phyloP scores from a whole-genome alignment of 2,113 vertebrate species.

The Atractosteus spatula region DNA sequence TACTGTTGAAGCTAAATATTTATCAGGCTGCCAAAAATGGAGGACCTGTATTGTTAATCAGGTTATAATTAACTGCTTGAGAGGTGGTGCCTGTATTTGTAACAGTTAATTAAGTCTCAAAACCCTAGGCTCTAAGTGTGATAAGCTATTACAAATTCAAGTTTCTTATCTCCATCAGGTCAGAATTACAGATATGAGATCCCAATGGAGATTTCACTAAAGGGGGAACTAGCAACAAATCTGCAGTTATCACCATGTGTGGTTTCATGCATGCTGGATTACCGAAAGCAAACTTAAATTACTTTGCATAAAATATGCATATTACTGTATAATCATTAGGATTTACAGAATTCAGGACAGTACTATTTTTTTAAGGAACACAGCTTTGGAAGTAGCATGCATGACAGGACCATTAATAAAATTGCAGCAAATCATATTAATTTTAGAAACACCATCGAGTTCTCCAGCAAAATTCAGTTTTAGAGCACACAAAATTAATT shows the following conservation, averaged over 20 bases:
- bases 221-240: neutral
- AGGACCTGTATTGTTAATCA: neutral
- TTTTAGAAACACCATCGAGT: too few relatives aligned
- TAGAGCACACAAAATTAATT: too few relatives aligned
- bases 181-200: neutral
- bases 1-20: neutral
- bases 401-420: too few relatives aligned
- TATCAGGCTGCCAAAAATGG: neutral
- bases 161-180: neutral
- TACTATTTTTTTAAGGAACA: too few relatives aligned
- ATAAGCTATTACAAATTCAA: neutral
- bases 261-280: neutral
- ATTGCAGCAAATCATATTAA: too few relatives aligned
- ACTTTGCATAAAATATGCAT: neutral
- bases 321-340: too few relatives aligned
- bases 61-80: constrained; percentile 5
- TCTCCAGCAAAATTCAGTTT: too few relatives aligned
- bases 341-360: too few relatives aligned
- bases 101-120: constrained; percentile 17
- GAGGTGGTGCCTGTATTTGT: constrained; percentile 7
- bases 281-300: neutral
- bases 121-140: neutral
- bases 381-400: too few relatives aligned
- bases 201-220: neutral
- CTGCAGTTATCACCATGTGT: neutral